These are phyloP conservation scores for Wasmannia auropunctata DNA, from an alignment of 1,140 invertebrate genomes.

Conservation along the genomic window DNA sequence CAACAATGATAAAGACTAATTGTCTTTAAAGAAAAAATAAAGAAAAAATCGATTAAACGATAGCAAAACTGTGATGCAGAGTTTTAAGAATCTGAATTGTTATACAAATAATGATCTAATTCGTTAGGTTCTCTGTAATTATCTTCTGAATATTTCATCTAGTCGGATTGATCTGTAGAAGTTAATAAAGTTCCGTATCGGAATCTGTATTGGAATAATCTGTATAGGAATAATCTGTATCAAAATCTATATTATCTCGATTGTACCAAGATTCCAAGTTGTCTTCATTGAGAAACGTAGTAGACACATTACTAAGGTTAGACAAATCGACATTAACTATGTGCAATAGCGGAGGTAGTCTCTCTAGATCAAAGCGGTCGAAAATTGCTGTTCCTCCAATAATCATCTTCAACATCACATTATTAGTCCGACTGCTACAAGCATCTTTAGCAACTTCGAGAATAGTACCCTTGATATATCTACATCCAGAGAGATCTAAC, in stretches of 20 bases:
- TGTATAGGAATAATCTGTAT: not conserved
- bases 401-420: slow-evolving; percentile 73
- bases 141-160: not conserved
- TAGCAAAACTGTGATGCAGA: not conserved
- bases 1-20: not conserved
- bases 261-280: not conserved
- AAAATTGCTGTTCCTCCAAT: slow-evolving; percentile 66
- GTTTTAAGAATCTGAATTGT: not conserved
- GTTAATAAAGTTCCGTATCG: not conserved
- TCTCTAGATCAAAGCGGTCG: slow-evolving; percentile 21
- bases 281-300: not conserved
- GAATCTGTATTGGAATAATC: slow-evolving; percentile 16
- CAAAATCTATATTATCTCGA: not conserved
- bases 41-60: not conserved
- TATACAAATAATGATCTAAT: not conserved
- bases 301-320: not conserved
- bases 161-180: not conserved
- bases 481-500: slow-evolving; percentile 74
- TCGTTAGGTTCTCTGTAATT: not conserved
- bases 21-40: no score
- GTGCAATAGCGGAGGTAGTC: slow-evolving; percentile 76
- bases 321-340: slow-evolving; percentile 75
- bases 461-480: slow-evolving; percentile 62
- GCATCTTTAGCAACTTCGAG: slow-evolving; percentile 67
- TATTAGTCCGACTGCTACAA: slow-evolving; percentile 71